Evolutionary conservation across 2,888 invertebrate species (phyloP).

Genomic region (Oscheius sp.): DNA sequence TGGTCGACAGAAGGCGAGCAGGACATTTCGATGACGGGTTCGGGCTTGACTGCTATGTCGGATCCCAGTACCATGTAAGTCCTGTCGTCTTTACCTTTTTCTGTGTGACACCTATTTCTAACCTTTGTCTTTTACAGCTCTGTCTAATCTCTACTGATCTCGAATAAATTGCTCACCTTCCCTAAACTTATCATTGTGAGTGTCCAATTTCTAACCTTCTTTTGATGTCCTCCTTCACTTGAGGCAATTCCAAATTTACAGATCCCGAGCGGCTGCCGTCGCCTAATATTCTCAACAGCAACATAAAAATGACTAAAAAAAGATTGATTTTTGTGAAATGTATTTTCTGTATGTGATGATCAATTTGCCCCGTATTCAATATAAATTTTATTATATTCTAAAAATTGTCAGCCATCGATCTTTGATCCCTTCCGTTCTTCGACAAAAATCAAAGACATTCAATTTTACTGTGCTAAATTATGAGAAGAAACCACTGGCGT

Average conservation of each 20-base stretch:
- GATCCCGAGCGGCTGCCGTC: conserved; percentile 18
- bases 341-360: conserved; percentile 1
- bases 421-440: too few species aligned
- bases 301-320: background rate
- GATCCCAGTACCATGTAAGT: conserved; percentile 30
- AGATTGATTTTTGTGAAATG: background rate
- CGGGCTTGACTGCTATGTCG: background rate
- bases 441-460: background rate
- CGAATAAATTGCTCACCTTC: conserved; percentile 3
- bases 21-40: background rate
- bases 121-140: conserved; percentile 26
- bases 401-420: too few species aligned
- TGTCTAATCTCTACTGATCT: conserved; percentile 30
- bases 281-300: conserved; percentile 9
- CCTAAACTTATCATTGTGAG: conserved; percentile 12
- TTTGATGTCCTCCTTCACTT: background rate
- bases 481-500: background rate
- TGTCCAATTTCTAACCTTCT: conserved; percentile 13
- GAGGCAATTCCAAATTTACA: conserved; percentile 17
- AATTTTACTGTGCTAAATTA: background rate
- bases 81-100: background rate
- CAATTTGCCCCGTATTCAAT: too few species aligned
- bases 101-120: background rate
- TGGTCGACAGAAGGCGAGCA: background rate
- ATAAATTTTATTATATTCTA: too few species aligned